Conservation (phyloP, 2,888 invertebrate genomes). For the Hirtodrosophila histrioides region DNA sequence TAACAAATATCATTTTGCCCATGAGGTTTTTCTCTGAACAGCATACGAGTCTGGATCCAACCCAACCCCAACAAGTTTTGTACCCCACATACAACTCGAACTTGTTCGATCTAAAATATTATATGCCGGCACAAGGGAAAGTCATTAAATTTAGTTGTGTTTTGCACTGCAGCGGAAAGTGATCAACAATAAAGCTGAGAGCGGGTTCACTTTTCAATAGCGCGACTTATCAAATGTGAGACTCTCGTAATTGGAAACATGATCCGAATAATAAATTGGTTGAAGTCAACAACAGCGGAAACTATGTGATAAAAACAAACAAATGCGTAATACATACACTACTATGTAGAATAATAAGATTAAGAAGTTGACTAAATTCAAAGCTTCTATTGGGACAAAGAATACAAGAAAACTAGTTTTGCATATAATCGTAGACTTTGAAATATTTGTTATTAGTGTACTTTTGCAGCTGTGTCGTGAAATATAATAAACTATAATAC, state of each 20-base stretch:
- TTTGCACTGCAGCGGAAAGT: conserved; percentile 34
- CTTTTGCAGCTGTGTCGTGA: too few relatives aligned
- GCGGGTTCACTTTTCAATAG: conserved; percentile 1
- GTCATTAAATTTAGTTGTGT: conserved; percentile 49
- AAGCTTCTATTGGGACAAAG: too few relatives aligned
- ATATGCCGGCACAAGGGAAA: conserved; percentile 30
- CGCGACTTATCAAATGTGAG: background rate
- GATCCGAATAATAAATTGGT: conserved; percentile 42
- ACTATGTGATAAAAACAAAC: conserved; percentile 13
- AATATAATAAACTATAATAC: too few relatives aligned
- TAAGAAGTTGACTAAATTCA: too few relatives aligned
- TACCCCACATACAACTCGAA: conserved; percentile 33
- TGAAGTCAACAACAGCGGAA: conserved; percentile 1
- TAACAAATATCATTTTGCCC: too few relatives aligned
- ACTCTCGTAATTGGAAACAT: conserved; percentile 9
- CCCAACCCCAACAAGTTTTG: background rate
- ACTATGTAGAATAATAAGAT: too few relatives aligned
- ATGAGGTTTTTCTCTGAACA: background rate
- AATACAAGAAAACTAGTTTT: too few relatives aligned
- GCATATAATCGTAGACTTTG: too few relatives aligned
- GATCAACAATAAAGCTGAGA: conserved; percentile 21
- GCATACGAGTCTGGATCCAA: conserved; percentile 3
- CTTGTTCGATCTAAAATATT: conserved; percentile 46
- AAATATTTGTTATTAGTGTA: too few relatives aligned
- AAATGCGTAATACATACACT: background rate